Evolutionary conservation across 2,113 vertebrate genomes (phyloP).

Genomic region (Pagrus major): DNA sequence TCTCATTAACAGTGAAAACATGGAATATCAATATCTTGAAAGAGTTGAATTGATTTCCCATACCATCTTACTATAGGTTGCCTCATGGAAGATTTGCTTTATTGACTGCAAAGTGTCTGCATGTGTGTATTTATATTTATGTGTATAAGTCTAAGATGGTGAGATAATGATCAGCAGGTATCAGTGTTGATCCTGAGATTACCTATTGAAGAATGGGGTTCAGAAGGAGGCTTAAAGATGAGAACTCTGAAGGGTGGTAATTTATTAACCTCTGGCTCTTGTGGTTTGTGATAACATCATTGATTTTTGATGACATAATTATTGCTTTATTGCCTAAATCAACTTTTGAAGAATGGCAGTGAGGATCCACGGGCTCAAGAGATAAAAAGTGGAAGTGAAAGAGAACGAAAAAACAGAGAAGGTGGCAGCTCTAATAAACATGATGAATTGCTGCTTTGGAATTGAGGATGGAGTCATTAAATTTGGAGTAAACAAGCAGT

Average conservation of each 20-base stretch:
- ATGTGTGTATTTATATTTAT: background rate
- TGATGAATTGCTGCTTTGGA: constrained; percentile 47
- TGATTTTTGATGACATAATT: background rate
- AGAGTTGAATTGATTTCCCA: constrained; percentile 33
- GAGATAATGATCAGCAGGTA: constrained; percentile 23
- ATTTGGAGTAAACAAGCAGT: constrained; percentile 30
- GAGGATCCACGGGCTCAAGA: constrained; percentile 3
- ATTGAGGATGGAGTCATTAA: constrained; percentile 36
- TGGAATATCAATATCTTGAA: background rate
- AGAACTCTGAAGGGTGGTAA: background rate
- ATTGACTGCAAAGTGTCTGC: constrained; percentile 1
- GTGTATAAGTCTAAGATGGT: background rate
- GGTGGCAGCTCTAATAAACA: constrained; percentile 43
- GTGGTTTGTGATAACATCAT: too few species aligned
- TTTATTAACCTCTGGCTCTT: constrained; percentile 14
- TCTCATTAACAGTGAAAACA: constrained; percentile 30
- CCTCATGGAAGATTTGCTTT: constrained; percentile 5
- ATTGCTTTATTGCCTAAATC: constrained; percentile 11
- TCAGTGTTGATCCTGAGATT: constrained; percentile 8
- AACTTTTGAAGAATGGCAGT: constrained; percentile 8
- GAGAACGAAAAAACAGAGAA: background rate
- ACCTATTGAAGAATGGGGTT: background rate
- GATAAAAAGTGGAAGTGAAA: constrained; percentile 8
- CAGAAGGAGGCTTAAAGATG: background rate
- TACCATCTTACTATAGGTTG: background rate